Base-by-base conservation (phyloP, 2,113 vertebrate species). In the Xiphophorus maculatus region DNA sequence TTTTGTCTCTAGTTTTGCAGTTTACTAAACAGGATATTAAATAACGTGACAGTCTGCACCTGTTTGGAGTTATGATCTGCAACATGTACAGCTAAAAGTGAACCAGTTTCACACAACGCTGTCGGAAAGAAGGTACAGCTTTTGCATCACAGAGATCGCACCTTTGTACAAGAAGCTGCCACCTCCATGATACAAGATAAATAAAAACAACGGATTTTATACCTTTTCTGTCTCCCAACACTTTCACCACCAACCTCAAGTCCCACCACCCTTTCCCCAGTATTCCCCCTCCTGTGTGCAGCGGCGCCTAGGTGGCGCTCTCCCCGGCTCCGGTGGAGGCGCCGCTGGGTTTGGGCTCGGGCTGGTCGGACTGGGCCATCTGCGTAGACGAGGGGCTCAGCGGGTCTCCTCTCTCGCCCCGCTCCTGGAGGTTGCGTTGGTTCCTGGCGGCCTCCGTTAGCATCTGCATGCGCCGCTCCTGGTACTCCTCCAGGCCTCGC, bases 401-500 rank as follows among this genome's bases (percentile, higher is more conserved):
- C 1, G 81, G 83, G 71, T 91, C 91, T 77, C 88, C 92, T 88
- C 90, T 80, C 82, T 90, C 89, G 69, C 84, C 88, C 87, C 92
- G 79, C 83, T 94, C 93, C 88, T 93, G 96, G 91, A 95, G 95
- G 89, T 94, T 93, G 78, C 93, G 92, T 87, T 94, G 94, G 91
- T 94, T 95, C 74, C 93, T 84, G 77, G 93, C 93, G 60, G 94
- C 94, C 85, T 97, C 96, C 4, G 93, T 94, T 71, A 96, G 87
- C 87, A 94, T 96, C 90, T 96, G 96, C 85, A 96, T 91, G 89
- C 94, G 93, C 69, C 95, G 94, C 77, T 97, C 94, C 91, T 94
- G 94, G 42, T 96, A 92, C 78, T 97, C 96, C 69, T 97, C 96
- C 89, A 97, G 89, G 48, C 94, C 94, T 81, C 92, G 92, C 97